A percentile compares a stretch with the other conserved stretches of the same genome.
These are phyloP conservation scores for Buceros bicornis DNA, from an alignment of 2,797 vertebrate genomes.

Conservation along the genomic window DNA sequence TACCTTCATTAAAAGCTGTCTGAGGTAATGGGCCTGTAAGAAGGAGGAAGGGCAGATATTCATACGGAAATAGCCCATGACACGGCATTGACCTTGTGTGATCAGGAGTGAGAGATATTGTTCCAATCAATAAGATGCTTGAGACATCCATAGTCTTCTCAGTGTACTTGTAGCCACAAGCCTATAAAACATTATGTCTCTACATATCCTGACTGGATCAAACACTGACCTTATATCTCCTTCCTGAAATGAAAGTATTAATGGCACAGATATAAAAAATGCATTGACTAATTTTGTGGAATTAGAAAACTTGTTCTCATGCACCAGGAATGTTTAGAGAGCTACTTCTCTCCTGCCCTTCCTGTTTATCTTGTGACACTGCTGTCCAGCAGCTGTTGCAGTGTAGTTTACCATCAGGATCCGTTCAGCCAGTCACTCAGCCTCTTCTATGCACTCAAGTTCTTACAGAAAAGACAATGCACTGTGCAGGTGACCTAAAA, in stretches of 20 bases:
- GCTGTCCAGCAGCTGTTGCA: rapidly evolving
- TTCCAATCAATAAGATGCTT: not conserved
- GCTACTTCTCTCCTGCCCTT: rapidly evolving
- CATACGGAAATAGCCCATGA: not conserved
- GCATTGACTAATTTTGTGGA: not conserved
- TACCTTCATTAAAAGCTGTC: not conserved
- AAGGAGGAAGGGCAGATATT: not conserved
- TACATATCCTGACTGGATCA: not conserved
- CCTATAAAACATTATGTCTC: not conserved
- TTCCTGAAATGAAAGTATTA: not conserved
- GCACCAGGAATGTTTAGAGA: not conserved
- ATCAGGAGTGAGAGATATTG: not conserved
- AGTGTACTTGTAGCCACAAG: not conserved
- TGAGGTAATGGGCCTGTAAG: not conserved
- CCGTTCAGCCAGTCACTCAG: not conserved
- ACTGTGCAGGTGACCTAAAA: not conserved
- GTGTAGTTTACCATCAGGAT: rapidly evolving
- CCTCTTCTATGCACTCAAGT: rapidly evolving
- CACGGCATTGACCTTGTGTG: rapidly evolving
- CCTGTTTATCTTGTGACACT: rapidly evolving
- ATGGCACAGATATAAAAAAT: not conserved
- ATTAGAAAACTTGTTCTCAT: not conserved
- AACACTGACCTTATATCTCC: rapidly evolving
- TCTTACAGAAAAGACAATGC: not conserved
- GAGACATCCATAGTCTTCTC: not conserved